Percentiles rank a stretch among this genome's conserved stretches.
These are phyloP conservation scores for Oscheius sp. DNA, from an alignment of 2,888 invertebrate species.

Conservation along the genomic window DNA sequence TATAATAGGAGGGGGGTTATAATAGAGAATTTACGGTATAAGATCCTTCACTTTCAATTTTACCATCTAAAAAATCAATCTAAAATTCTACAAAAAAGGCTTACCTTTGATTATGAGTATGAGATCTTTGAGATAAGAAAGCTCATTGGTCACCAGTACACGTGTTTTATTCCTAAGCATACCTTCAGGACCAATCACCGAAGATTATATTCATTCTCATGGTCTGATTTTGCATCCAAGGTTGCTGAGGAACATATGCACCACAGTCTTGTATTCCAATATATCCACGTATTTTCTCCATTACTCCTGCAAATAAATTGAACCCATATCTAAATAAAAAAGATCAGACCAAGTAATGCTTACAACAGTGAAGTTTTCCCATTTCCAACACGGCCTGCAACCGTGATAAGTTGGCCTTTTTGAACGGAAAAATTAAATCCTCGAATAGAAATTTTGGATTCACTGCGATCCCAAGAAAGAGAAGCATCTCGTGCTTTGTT, in stretches of 20 bases:
- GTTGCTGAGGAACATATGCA: conserved; percentile 93
- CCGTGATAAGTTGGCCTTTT: conserved; percentile 64
- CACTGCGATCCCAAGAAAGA: conserved; percentile 63
- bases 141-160: conserved; percentile 92
- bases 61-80: conserved; percentile 54
- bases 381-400: conserved; percentile 70
- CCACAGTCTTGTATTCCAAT: conserved; percentile 75
- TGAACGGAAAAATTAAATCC: conserved; percentile 79
- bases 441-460: conserved; percentile 40
- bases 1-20: too few species aligned
- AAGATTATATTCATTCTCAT: conserved; percentile 82
- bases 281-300: conserved; percentile 65
- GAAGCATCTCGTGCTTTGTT: conserved; percentile 59
- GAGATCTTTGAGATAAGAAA: conserved; percentile 89
- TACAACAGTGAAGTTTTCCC: conserved; percentile 79
- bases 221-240: conserved; percentile 98
- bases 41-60: conserved; percentile 65
- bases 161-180: conserved; percentile 80
- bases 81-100: too few species aligned
- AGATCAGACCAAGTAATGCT: conserved; percentile 76
- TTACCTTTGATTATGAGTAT: conserved; percentile 86
- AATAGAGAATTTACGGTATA: too few species aligned
- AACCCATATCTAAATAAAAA: not conserved
- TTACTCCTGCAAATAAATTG: conserved; percentile 78
- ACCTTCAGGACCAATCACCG: conserved; percentile 71